Evolutionary conservation across 2,888 invertebrate species (phyloP), one percentile per base, ranked within the genome.

Genomic region (Deladenus siricidicola): DNA sequence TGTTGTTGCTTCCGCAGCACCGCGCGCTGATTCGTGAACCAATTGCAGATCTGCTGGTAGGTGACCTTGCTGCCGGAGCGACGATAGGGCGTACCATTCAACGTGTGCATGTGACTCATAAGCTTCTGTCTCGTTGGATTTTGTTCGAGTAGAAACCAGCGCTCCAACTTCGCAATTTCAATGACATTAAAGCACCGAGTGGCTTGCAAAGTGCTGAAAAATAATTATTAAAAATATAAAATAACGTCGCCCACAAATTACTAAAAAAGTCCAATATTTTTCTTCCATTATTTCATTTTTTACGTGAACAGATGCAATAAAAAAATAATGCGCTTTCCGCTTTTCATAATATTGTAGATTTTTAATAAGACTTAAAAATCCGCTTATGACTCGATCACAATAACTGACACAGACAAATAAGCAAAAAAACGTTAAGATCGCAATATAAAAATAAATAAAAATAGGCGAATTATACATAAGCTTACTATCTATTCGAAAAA

Each of bases 81-180:
- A 45, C 94, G 85, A 54, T 92, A 93, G 78, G 92, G 91, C 66
- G 93, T 82, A 62, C 87, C 86, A 80, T 98, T 98, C 68, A 98
- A 83, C 79, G 92, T 91, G 72, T 89, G 87, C 59, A 96, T 90
- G 81, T 92, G 96, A 68, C 90, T 88, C 74, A 92, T 90, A 79
- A 98, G 92, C 82, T 93, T 93, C 76, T 93, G 90, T 56, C 94
- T 85, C 68, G 90, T 89, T 0, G 98, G 98, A 80, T 96, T 96
- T 73, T 93, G 92, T 80, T 96, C 96, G 79, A 91, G 90, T 17
- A 51, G 51, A 83, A 96, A 98, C 94, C 96, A 96, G 71, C 89
- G 85, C 79, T 96, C 94, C 56, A 98, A 82, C 77, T 92, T 89
- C 0, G 96, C 94, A 66, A 98, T 82, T 81, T 98, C 96, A 76